Percentiles rank a stretch among this genome's conserved stretches.
These are phyloP conservation scores for Drosophila sordidula DNA, from an alignment of 2,888 invertebrate genomes.

Conservation along the genomic window DNA sequence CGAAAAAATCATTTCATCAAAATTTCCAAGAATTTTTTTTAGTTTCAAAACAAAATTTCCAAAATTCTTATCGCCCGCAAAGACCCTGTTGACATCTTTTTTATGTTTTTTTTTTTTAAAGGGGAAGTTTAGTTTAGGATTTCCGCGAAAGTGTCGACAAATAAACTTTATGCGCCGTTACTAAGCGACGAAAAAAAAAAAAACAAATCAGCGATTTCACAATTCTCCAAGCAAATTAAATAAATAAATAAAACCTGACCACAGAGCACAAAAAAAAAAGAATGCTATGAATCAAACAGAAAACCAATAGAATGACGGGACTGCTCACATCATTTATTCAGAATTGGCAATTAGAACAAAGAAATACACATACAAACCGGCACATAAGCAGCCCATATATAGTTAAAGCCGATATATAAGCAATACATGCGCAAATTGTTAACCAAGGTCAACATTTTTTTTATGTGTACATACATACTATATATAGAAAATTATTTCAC, in stretches of 20 bases:
- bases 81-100: not conserved
- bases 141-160: conserved; percentile 22
- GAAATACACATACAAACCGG: conserved; percentile 40
- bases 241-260: conserved; percentile 44
- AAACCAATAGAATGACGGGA: conserved; percentile 45
- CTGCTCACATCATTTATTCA: conserved; percentile 57
- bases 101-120: conserved; percentile 1
- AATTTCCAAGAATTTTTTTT: not conserved
- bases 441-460: conserved; percentile 73
- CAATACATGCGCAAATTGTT: conserved; percentile 59
- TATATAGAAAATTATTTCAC: conserved; percentile 32
- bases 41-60: not conserved
- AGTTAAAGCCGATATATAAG: conserved; percentile 13
- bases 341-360: conserved; percentile 74
- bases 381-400: conserved; percentile 5
- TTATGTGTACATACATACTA: not conserved
- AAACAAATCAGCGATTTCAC: conserved; percentile 41
- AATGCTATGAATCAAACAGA: conserved; percentile 31
- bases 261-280: conserved; percentile 41
- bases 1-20: not conserved
- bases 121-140: conserved; percentile 26
- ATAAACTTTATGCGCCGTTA: conserved; percentile 23
- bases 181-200: conserved; percentile 18
- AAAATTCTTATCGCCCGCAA: conserved; percentile 1
- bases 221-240: conserved; percentile 15